These are phyloP conservation scores for Apamea sordens DNA, from an alignment of 2,888 invertebrate species.

Conservation along the genomic window DNA sequence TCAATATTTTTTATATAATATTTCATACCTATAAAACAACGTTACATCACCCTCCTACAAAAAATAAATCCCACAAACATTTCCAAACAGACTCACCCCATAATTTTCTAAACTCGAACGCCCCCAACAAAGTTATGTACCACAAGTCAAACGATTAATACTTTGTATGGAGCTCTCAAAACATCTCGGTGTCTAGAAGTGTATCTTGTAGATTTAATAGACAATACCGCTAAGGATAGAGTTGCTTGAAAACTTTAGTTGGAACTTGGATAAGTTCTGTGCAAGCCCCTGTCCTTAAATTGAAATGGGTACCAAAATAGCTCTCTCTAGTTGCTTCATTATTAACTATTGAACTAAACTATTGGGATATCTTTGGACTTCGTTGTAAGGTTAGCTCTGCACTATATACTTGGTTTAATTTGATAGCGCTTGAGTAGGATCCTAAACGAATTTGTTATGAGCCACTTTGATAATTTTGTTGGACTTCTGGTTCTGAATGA, in stretches of 20 bases:
- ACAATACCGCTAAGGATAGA: conserved; percentile 85
- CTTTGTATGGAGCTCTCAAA: conserved; percentile 75
- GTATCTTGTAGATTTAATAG: conserved; percentile 87
- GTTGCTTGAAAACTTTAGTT: conserved; percentile 86
- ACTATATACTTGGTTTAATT: conserved; percentile 40
- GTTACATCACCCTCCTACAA: not conserved
- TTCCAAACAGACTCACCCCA: not conserved
- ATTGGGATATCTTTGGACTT: conserved; percentile 68
- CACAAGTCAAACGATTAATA: conserved; percentile 72
- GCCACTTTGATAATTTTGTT: conserved; percentile 21
- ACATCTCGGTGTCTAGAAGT: conserved; percentile 79
- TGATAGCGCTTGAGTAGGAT: conserved; percentile 32
- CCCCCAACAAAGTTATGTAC: conserved; percentile 52
- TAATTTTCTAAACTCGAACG: conserved; percentile 20
- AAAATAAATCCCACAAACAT: not conserved
- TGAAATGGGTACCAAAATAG: conserved; percentile 87
- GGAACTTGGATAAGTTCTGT: conserved; percentile 84
- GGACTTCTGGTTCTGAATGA: not conserved
- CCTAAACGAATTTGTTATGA: conserved; percentile 31
- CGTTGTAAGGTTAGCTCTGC: conserved; percentile 53
- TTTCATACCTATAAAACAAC: not conserved
- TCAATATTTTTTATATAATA: too few species aligned
- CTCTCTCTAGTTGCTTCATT: conserved; percentile 81
- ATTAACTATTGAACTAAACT: conserved; percentile 80
- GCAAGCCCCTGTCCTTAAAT: conserved; percentile 86